Evolutionary conservation across 2,888 invertebrate genomes (phyloP), one percentile per base, ranked within the genome.

Genomic region (Cheilosia urbana): DNA sequence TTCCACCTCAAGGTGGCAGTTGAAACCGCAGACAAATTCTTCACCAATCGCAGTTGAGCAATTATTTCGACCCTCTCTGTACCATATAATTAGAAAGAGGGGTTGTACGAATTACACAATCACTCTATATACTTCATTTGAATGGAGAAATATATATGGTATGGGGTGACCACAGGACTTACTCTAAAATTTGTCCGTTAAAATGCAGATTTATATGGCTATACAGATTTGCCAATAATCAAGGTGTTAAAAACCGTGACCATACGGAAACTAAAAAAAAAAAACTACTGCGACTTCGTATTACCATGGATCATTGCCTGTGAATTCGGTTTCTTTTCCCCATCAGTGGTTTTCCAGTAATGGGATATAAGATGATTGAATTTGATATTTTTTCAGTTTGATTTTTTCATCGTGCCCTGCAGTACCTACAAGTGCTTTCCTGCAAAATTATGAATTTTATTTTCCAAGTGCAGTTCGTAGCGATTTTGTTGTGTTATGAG

Each of bases 221-320:
- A 57, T 45, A 42, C 9, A 30, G 58, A 37, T 55, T 84, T 79
- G 75, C 75, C 79, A 80, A 84, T 76, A 80, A 84, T 76, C 80
- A 34, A 73, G 66, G 68, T 49, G 78, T 37, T 42, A 49, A 57
- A 57, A 66, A 84, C 80, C 84, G 79, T 84, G 84, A 84, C 84
- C 84, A 84, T 76, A 75, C 79, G 84, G 84, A 84, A 84, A 80
- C 79, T 76, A 9, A 58, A 30, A 19, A 78, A 84, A 76, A 84
- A 78, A 37, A 24, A 2, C 24, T 24, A 5, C 34, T 60, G 21
- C 5, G 49, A 58, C 53, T 47, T 55, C 63, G 53, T 42, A 21
- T 24, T 37, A 21, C 55, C 55, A 80, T 84, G 71, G 75, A 84
- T 80, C 79, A 76, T 60, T 80, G 73, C 19, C 13, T 73, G 15